A percentile compares a stretch with the other conserved stretches of the same genome.
phyloP scores from a whole-genome alignment of 2,113 vertebrate species.

The Copsychus sechellarum region DNA sequence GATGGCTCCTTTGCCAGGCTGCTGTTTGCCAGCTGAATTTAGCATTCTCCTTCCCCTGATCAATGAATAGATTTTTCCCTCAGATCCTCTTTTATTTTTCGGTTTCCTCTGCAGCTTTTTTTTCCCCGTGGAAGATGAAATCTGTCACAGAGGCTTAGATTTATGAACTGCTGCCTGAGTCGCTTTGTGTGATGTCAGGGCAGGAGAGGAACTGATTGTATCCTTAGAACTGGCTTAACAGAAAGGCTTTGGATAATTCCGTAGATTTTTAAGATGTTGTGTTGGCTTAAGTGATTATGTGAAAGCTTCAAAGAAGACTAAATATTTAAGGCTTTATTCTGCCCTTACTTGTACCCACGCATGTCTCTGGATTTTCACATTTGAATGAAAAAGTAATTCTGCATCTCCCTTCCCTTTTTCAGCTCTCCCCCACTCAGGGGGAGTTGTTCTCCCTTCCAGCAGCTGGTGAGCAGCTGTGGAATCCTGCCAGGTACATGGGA shows the following conservation, averaged over 20 bases:
- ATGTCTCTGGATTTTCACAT: not conserved
- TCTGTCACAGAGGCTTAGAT: constrained; percentile 38
- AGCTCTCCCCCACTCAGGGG: not conserved
- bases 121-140: constrained; percentile 16
- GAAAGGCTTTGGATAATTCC: constrained; percentile 30
- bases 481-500: not conserved
- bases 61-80: not conserved
- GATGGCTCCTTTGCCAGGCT: not conserved
- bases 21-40: not conserved
- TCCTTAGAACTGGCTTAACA: constrained; percentile 2
- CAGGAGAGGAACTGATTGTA: not conserved
- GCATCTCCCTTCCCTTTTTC: not conserved
- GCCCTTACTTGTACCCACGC: not conserved
- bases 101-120: not conserved
- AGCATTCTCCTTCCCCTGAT: not conserved
- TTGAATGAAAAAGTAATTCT: constrained; percentile 1
- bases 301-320: constrained; percentile 16
- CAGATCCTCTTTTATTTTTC: not conserved
- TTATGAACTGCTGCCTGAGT: constrained; percentile 54
- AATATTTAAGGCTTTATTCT: constrained; percentile 13
- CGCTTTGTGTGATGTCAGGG: not conserved
- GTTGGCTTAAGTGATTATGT: constrained; percentile 53
- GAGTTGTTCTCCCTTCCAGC: not conserved
- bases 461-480: not conserved
- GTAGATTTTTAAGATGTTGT: constrained; percentile 11